Evolutionary conservation across 2,797 vertebrate genomes (phyloP).

Genomic region (Acrossocheilus fasciatus): DNA sequence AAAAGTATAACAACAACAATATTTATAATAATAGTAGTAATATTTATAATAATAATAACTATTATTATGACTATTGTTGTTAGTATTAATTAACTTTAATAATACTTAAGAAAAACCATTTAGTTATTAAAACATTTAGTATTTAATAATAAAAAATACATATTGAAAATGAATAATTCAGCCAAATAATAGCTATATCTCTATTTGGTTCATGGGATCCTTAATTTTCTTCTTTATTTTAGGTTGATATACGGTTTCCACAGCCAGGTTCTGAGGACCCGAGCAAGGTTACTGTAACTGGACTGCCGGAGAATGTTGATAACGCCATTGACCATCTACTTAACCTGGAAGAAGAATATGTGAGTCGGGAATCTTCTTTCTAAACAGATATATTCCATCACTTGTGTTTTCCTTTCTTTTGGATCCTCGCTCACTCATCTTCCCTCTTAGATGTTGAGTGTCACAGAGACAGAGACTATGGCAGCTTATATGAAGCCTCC

Average conservation of each 20-base stretch:
- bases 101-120: neutral
- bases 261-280: constrained; percentile 79
- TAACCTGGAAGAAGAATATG: constrained; percentile 86
- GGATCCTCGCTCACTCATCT: neutral
- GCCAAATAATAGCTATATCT: neutral
- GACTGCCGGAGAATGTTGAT: constrained; percentile 81
- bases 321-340: constrained; percentile 83
- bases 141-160: neutral
- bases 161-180: neutral
- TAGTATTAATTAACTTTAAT: neutral
- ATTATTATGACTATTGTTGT: neutral
- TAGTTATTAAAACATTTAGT: neutral
- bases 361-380: constrained; percentile 66
- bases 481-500: constrained; percentile 87
- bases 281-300: constrained; percentile 80
- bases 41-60: no score
- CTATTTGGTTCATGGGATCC: neutral
- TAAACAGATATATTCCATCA: neutral
- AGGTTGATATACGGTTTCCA: constrained; percentile 85
- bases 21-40: neutral
- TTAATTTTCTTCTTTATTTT: constrained; percentile 9
- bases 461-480: constrained; percentile 85
- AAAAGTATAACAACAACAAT: neutral
- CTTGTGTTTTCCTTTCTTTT: neutral
- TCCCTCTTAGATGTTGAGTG: constrained; percentile 79